Conservation (phyloP, 2,113 vertebrate species). For the Notarius quadriscutis region DNA sequence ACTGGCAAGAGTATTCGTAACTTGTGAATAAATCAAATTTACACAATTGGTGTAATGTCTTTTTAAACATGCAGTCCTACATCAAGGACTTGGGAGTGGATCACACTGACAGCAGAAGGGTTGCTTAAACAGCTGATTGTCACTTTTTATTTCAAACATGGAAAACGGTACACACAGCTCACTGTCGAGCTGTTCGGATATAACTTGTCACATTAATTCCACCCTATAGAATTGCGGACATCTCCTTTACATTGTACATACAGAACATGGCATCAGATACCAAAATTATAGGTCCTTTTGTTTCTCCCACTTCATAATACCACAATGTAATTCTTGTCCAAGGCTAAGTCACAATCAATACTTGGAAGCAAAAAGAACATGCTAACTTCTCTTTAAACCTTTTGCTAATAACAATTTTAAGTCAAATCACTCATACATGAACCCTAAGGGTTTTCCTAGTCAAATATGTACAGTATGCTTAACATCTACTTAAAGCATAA, state of each 20-base stretch:
- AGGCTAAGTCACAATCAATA: background rate
- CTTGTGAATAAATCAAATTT: background rate
- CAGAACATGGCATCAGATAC: slow-evolving; percentile 38
- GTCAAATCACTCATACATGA: background rate
- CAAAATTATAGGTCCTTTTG: slow-evolving; percentile 49
- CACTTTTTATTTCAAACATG: background rate
- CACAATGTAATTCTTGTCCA: background rate
- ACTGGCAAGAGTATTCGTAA: background rate
- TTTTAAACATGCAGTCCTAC: background rate
- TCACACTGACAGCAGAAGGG: background rate
- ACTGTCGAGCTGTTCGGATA: background rate
- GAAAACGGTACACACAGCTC: background rate
- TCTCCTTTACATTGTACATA: background rate
- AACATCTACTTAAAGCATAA: background rate
- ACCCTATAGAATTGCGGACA: background rate
- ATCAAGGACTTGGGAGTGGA: background rate
- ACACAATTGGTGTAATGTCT: background rate
- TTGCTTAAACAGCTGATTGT: background rate
- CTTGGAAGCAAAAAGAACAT: background rate
- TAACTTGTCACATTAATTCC: slow-evolving; percentile 12
- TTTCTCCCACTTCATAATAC: slow-evolving; percentile 29
- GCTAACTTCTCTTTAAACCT: background rate
- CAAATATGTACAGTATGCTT: background rate
- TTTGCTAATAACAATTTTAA: background rate
- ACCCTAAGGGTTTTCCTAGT: too few relatives aligned